Percentiles rank a stretch among this genome's conserved stretches.
Evolutionary conservation across 30 jellyfish, hydroid and myxozoan genomes (phyloP).

Genomic region (Phacellophora camtschatica): DNA sequence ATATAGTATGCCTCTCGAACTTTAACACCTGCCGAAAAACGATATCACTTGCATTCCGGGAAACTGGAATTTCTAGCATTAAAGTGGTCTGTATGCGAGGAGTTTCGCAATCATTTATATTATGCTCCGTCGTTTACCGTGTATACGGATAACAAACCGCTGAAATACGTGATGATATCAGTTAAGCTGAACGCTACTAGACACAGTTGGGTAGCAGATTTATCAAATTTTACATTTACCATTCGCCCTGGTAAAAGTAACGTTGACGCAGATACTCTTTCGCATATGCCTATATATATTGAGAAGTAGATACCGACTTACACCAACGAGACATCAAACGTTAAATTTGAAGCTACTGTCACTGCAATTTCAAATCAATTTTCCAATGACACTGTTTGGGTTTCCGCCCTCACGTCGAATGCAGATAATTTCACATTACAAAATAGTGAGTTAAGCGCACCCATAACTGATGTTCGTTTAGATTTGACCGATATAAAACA

Average conservation of each 20-base stretch:
- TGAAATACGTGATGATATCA: slow-evolving; percentile 11
- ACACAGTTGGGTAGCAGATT: slow-evolving; percentile 61
- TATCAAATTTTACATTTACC: slow-evolving; percentile 41
- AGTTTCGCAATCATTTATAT: slow-evolving; percentile 18
- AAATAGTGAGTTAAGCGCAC: neutral
- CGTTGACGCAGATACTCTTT: slow-evolving; percentile 44
- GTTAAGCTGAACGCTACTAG: slow-evolving; percentile 57
- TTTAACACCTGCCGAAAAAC: slow-evolving; percentile 38
- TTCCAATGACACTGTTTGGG: neutral
- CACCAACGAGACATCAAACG: slow-evolving; percentile 32
- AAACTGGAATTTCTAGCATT: no score
- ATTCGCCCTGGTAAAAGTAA: slow-evolving; percentile 46
- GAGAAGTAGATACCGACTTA: neutral
- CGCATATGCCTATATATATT: slow-evolving; percentile 33
- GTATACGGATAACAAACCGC: slow-evolving; percentile 50
- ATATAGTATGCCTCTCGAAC: slow-evolving; percentile 38
- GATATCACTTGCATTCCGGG: slow-evolving; percentile 37
- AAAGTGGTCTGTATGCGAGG: slow-evolving; percentile 48
- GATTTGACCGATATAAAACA: slow-evolving; percentile 1
- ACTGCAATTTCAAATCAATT: slow-evolving; percentile 2
- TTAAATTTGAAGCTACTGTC: slow-evolving; percentile 34
- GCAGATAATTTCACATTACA: neutral
- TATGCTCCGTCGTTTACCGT: slow-evolving; percentile 26
- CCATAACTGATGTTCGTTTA: neutral
- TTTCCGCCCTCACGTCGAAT: neutral